Evolutionary conservation across 1,140 invertebrate species (phyloP).

Genomic region (Rhopalosiphum padi): DNA sequence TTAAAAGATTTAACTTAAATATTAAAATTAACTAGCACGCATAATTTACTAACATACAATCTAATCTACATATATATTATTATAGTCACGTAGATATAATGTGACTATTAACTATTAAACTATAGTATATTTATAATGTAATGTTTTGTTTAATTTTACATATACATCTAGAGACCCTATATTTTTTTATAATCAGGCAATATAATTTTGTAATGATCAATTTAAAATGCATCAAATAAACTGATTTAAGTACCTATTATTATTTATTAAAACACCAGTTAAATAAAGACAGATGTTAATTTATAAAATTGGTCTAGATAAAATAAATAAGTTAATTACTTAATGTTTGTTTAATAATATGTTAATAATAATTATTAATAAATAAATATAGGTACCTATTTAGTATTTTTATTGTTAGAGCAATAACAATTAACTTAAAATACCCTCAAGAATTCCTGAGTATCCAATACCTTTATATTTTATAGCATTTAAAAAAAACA

Average conservation of each 20-base stretch:
- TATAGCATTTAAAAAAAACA: not conserved
- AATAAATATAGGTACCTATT: not conserved
- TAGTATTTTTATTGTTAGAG: not conserved
- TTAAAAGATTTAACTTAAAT: not conserved
- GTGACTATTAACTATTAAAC: not conserved
- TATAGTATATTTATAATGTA: not conserved
- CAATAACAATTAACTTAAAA: not conserved
- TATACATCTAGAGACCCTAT: too few relatives aligned
- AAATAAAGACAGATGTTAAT: not conserved
- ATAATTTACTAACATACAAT: not conserved
- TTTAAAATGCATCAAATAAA: not conserved
- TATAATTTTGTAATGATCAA: not conserved
- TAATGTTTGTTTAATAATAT: not conserved
- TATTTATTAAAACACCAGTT: not conserved
- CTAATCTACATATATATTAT: not conserved
- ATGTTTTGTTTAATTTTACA: not conserved
- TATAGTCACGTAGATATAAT: not conserved
- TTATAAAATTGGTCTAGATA: constrained; percentile 1
- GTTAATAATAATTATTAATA: not conserved
- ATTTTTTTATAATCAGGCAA: not conserved
- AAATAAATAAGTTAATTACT: not conserved
- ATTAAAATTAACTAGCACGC: not conserved
- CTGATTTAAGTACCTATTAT: not conserved
- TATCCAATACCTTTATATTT: not conserved
- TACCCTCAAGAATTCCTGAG: not conserved